Percentiles rank a stretch among this genome's conserved stretches.
These are phyloP conservation scores for Drosophila silvestris DNA, from an alignment of 2,888 invertebrate genomes.

Conservation along the genomic window DNA sequence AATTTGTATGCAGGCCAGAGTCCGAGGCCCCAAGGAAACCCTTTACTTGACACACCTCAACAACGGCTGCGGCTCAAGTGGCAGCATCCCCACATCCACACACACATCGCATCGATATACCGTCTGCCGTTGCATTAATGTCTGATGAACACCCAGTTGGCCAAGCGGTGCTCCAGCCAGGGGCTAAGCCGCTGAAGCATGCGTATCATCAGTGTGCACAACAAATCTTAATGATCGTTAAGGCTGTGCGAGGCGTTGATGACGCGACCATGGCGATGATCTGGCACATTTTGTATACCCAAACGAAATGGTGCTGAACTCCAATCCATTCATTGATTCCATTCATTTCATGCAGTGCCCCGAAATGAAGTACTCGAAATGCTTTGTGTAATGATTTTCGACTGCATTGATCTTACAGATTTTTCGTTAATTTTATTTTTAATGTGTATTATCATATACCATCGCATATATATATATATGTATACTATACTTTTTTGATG, in stretches of 20 bases:
- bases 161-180: conserved; percentile 34
- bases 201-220: conserved; percentile 72
- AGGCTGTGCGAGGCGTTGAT: conserved; percentile 57
- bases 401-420: conserved; percentile 36
- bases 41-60: conserved; percentile 81
- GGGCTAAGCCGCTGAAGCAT: conserved; percentile 73
- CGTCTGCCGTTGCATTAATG: conserved; percentile 76
- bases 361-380: conserved; percentile 72
- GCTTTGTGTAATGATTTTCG: conserved; percentile 55
- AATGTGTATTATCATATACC: conserved; percentile 58
- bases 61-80: conserved; percentile 70
- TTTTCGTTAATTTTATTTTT: conserved; percentile 56
- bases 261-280: conserved; percentile 66
- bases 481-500: conserved; percentile 37
- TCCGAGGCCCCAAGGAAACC: conserved; percentile 66
- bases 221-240: conserved; percentile 74
- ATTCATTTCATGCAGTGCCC: conserved; percentile 54
- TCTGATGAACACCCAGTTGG: conserved; percentile 74
- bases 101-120: conserved; percentile 17
- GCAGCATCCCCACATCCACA: conserved; percentile 45
- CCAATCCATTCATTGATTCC: conserved; percentile 53
- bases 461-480: conserved; percentile 35
- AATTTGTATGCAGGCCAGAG: conserved; percentile 76
- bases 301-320: conserved; percentile 44
- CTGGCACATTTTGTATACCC: conserved; percentile 58